Percentiles rank a stretch among this genome's conserved stretches.
Conservation (phyloP, 92 coral and sea anemone genomes). For the Epizoanthus stellaris region DNA sequence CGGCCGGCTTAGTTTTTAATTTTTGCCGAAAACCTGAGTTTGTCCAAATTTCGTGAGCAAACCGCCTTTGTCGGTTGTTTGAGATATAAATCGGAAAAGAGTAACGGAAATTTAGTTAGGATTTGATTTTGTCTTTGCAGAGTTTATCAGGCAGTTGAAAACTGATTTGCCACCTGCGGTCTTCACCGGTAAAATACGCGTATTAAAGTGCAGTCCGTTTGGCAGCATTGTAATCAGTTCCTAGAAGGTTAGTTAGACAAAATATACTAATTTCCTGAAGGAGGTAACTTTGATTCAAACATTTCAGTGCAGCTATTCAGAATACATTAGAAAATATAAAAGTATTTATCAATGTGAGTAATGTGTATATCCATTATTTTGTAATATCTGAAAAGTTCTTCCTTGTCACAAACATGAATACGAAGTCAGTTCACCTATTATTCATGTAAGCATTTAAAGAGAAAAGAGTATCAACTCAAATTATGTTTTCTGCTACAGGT, state of each 20-base stretch:
- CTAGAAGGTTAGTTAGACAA: conserved; percentile 12
- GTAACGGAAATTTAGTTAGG: too few relatives aligned
- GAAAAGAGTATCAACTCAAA: too few relatives aligned
- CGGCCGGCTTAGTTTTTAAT: too few relatives aligned
- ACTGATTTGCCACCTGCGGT: conserved; percentile 24
- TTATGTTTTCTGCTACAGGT: background rate
- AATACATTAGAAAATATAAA: background rate
- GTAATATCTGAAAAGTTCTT: too few relatives aligned
- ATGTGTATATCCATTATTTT: too few relatives aligned
- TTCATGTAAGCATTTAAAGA: too few relatives aligned
- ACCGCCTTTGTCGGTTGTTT: background rate
- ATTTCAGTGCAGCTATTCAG: conserved; percentile 11
- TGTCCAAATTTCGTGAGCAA: background rate
- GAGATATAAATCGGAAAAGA: too few relatives aligned
- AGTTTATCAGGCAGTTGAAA: background rate
- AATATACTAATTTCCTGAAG: conserved; percentile 40
- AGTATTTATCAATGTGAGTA: background rate
- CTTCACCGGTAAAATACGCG: conserved; percentile 17
- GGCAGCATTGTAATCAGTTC: conserved; percentile 37
- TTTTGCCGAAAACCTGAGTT: too few relatives aligned
- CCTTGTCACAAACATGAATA: too few relatives aligned
- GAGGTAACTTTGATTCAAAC: conserved; percentile 40
- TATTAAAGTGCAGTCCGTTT: conserved; percentile 30
- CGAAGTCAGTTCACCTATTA: too few relatives aligned
- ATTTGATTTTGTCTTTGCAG: background rate